phyloP scores from a whole-genome alignment of 2,888 invertebrate genomes.

The Neoaliturus tenellus region DNA sequence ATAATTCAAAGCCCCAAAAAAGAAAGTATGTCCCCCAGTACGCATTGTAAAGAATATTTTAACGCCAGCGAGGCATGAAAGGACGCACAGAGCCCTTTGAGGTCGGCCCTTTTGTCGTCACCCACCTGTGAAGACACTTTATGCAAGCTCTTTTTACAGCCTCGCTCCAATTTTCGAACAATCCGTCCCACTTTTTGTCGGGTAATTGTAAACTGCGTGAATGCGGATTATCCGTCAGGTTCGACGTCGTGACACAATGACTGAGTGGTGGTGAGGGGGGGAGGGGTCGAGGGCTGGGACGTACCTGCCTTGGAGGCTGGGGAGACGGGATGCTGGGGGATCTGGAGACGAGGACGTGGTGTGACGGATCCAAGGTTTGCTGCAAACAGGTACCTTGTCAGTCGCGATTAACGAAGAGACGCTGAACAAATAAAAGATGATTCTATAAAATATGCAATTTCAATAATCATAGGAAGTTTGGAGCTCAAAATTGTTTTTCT shows the following conservation, averaged over 20 bases:
- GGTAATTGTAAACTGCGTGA: conserved; percentile 30
- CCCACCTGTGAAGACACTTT: conserved; percentile 26
- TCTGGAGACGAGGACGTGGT: too few species aligned
- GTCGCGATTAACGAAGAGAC: too few species aligned
- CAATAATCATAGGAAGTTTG: too few species aligned
- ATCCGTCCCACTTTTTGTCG: conserved; percentile 16
- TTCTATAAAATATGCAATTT: too few species aligned
- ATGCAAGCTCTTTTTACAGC: conserved; percentile 33
- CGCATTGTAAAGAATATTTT: conserved; percentile 9
- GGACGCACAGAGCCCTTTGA: not conserved
- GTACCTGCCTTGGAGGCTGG: not conserved
- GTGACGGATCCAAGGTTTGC: too few species aligned
- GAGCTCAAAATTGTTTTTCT: too few species aligned
- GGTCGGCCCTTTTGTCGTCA: not conserved
- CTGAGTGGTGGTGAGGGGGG: not conserved
- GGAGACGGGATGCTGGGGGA: too few species aligned
- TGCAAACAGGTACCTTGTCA: too few species aligned
- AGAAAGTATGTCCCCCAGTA: conserved; percentile 30
- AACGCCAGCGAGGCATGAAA: conserved; percentile 11
- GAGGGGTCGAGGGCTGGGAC: not conserved
- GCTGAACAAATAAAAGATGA: too few species aligned
- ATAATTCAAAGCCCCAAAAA: conserved; percentile 33
- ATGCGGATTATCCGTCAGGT: conserved; percentile 26
- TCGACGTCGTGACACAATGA: conserved; percentile 25
- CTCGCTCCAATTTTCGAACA: conserved; percentile 30